Evolutionary conservation across 2,888 invertebrate species (phyloP), one percentile per base, ranked within the genome.

Genomic region (Meghimatium bilineatum): DNA sequence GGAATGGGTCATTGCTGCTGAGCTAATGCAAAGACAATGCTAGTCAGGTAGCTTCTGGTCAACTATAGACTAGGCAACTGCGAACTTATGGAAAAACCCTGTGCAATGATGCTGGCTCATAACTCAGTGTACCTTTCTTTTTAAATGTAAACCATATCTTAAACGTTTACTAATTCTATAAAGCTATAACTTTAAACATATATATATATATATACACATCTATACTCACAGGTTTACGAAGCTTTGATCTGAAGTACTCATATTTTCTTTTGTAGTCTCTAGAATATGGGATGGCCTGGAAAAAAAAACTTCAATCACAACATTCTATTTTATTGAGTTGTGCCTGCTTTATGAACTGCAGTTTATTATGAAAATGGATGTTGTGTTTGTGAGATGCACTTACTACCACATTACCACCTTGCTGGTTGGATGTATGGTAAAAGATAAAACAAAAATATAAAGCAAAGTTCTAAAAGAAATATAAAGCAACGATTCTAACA

Each of bases 221-320:
- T 32, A 66, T 32, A 90, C 91, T 92, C 91, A 92, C 93, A 34
- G 99, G 98, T 94, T 98, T 98, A 93, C 98, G 96, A 88, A 99
- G 95, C 93, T 98, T 98, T 87, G 96, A 96, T 94, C 99, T 98
- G 94, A 99, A 96, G 94, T 98, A 99, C 94, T 99, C 99, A 94
- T 99, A 99, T 95, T 99, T 99, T 91, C 98, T 96, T 94, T 99
- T 99, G 94, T 99, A 99, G 95, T 99, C 99, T 92, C 99, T 95
- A 76, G 99, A 99, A 95, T 99, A 99, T 52, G 99, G 99, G 93
- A 99, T 98, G 88, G 99, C 99, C 95, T 95, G 93, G 10, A 71
- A 38, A 32, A 34, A 34, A 66, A 66, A 66, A 29, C 29, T n/a
- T 20, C 29, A 5, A 17, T 67, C 32, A 67, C 29, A 29, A 66